These are phyloP conservation scores for Hydrolagus colliei DNA, from an alignment of 2,797 vertebrate genomes.

Conservation along the genomic window DNA sequence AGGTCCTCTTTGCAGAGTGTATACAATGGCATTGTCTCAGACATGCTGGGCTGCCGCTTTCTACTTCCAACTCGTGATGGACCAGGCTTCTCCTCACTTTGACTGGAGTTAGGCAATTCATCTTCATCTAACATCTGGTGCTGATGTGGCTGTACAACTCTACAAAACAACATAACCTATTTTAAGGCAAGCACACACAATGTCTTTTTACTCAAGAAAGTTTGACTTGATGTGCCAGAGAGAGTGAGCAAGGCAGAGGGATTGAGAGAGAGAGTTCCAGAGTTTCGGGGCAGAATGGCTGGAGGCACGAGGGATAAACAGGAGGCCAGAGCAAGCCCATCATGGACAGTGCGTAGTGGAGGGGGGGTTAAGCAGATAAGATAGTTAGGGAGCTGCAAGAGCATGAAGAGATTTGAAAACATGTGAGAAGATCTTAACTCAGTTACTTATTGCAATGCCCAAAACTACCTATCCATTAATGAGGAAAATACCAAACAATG, in stretches of 20 bases:
- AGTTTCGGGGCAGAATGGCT: not conserved
- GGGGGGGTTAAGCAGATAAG: not conserved
- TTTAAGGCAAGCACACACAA: not conserved
- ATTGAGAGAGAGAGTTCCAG: not conserved
- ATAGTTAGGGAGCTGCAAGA: too few species aligned
- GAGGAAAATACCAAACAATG: too few species aligned
- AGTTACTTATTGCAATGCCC: not conserved
- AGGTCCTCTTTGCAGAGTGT: constrained; percentile 93
- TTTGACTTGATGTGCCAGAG: not conserved
- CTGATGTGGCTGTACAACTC: constrained; percentile 66
- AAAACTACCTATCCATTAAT: too few species aligned
- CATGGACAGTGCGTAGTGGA: not conserved
- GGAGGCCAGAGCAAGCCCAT: too few species aligned
- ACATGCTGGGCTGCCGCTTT: constrained; percentile 91
- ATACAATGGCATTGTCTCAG: constrained; percentile 90
- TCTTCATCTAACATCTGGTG: constrained; percentile 58
- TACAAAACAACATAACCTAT: constrained; percentile 44
- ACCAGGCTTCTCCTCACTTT: constrained; percentile 72
- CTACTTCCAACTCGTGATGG: constrained; percentile 62
- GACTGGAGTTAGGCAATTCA: constrained; percentile 49
- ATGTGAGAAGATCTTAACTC: not conserved
- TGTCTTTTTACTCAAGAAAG: not conserved
- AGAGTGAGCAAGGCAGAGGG: not conserved
- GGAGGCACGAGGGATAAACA: not conserved
- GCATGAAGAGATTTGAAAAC: too few species aligned